These are phyloP conservation scores for Paramormyrops kingsleyae DNA, from an alignment of 2,113 vertebrate genomes.

Conservation along the genomic window DNA sequence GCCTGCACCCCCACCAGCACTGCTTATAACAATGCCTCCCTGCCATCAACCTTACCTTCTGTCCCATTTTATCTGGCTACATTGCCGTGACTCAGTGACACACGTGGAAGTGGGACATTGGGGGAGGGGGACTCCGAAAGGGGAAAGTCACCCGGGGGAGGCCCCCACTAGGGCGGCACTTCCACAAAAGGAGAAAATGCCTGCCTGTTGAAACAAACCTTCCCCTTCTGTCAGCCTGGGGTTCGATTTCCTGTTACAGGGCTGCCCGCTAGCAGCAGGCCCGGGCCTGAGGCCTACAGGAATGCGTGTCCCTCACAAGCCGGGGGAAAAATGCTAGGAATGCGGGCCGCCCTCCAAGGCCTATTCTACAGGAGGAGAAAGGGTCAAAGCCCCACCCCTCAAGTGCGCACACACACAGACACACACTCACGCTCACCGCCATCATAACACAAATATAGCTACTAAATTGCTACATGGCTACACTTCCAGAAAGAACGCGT, in stretches of 20 bases:
- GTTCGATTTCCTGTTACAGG: slow-evolving; percentile 43
- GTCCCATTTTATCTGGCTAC: not conserved
- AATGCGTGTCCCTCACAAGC: slow-evolving; percentile 33
- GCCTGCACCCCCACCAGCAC: not conserved
- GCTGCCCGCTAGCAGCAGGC: slow-evolving; percentile 19
- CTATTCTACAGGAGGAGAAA: slow-evolving; percentile 37
- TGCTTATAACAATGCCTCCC: not conserved
- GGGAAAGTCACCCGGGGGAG: slow-evolving; percentile 24
- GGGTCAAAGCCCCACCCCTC: slow-evolving; percentile 20
- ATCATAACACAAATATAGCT: not conserved
- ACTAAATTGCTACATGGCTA: not conserved
- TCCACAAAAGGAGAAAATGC: slow-evolving; percentile 59
- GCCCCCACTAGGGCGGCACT: slow-evolving; percentile 30
- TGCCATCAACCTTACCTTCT: not conserved
- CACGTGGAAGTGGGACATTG: not conserved
- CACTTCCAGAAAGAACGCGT: not conserved
- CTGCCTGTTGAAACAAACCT: slow-evolving; percentile 51
- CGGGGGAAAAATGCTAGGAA: slow-evolving; percentile 35
- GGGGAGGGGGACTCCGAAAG: not conserved
- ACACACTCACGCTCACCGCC: not conserved
- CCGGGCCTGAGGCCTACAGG: slow-evolving; percentile 21
- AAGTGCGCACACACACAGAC: not conserved
- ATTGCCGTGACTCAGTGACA: not conserved
- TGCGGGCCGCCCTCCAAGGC: slow-evolving; percentile 38
- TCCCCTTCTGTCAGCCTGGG: slow-evolving; percentile 44